Evolutionary conservation across 2,113 vertebrate genomes (phyloP).

Genomic region (Solea senegalensis): DNA sequence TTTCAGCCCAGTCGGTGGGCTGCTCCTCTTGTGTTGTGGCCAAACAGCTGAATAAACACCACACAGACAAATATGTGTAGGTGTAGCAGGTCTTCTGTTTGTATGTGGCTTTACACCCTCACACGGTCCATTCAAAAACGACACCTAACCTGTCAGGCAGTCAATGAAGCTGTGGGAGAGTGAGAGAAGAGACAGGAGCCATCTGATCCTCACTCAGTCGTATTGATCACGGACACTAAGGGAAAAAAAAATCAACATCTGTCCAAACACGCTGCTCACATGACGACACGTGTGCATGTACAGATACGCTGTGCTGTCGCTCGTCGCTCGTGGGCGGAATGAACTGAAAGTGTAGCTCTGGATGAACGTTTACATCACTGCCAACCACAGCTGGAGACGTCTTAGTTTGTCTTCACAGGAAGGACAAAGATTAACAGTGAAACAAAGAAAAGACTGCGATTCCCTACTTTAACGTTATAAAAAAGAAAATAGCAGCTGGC

Average conservation of each 20-base stretch:
- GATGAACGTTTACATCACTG: no score
- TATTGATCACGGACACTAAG: conserved; percentile 53
- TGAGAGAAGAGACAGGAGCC: conserved; percentile 36
- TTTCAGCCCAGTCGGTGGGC: conserved; percentile 19
- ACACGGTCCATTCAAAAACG: conserved; percentile 24
- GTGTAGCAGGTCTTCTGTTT: conserved; percentile 29
- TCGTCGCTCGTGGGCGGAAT: background rate
- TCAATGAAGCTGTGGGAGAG: conserved; percentile 24
- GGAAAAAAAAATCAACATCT: conserved; percentile 20
- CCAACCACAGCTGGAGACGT: no score
- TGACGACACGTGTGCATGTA: background rate
- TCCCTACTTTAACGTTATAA: background rate
- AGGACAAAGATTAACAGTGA: no score
- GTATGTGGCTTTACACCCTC: conserved; percentile 23
- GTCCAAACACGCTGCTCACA: background rate
- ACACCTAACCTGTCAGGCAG: conserved; percentile 28
- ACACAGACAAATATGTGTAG: conserved; percentile 28
- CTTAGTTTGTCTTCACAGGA: no score
- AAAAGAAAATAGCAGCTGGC: background rate
- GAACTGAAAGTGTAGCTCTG: background rate
- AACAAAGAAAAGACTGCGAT: no score
- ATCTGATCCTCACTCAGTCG: conserved; percentile 53
- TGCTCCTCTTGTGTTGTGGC: conserved; percentile 20
- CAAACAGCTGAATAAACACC: conserved; percentile 42
- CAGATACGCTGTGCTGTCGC: background rate